phyloP scores from a whole-genome alignment of 2,797 vertebrate species.

The Takifugu rubripes region DNA sequence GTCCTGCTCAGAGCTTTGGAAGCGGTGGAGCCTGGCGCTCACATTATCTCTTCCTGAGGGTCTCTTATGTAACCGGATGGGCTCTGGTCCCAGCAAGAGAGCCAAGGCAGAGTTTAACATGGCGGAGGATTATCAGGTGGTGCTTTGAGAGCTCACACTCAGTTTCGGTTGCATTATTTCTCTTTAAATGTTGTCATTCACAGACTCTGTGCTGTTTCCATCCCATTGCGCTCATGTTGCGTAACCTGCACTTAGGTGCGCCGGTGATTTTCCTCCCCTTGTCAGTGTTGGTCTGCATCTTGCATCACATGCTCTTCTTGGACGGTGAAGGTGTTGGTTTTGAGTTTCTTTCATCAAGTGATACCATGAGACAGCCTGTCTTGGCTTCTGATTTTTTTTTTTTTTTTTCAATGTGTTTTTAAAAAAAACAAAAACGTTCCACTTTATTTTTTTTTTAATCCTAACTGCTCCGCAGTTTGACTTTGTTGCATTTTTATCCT shows the following conservation, averaged over 20 bases:
- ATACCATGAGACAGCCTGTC: constrained; percentile 70
- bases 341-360: constrained; percentile 77
- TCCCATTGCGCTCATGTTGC: neutral
- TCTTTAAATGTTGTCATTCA: neutral
- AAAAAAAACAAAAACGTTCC: constrained; percentile 38
- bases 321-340: constrained; percentile 77
- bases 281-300: constrained; percentile 46
- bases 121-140: constrained; percentile 7
- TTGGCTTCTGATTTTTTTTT: constrained; percentile 14
- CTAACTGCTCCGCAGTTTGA: too few relatives aligned
- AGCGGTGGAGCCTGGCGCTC: constrained; percentile 18
- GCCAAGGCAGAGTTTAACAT: neutral
- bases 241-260: constrained; percentile 2
- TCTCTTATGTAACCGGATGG: constrained; percentile 33
- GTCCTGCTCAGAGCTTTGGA: constrained; percentile 22
- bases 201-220: neutral
- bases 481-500: neutral
- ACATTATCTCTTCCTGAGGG: constrained; percentile 24
- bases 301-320: constrained; percentile 72
- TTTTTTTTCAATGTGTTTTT: constrained; percentile 48
- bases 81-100: constrained; percentile 9
- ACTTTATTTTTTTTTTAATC: too few relatives aligned
- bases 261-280: constrained; percentile 19
- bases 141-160: constrained; percentile 8
- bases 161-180: constrained; percentile 6